Base-by-base conservation (phyloP, 2,113 vertebrate genomes). In the Lasiurus borealis region DNA sequence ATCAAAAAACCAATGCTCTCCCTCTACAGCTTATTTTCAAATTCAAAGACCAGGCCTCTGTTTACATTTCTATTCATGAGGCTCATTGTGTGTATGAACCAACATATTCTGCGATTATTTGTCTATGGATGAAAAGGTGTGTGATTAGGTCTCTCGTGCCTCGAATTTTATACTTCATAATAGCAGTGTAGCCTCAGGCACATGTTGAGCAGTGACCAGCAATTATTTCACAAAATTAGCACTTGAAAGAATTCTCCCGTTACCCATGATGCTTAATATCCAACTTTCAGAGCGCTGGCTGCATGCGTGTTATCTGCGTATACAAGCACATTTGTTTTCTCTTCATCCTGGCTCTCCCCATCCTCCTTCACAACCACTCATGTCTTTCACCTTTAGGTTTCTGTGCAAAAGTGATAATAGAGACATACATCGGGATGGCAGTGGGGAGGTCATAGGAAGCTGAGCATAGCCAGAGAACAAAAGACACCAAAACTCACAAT, bases 191-290 rank as follows among this genome's bases (percentile, higher is more conserved):
- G 88, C 46, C 59, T 81, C 52, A 81, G 64, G 81, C 71, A 94
- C 6, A 52, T 6, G 10, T 50, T 71, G 50, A 88, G 59, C 76
- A 73, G 48, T 57, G 77, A 89, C 92, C 85, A 72, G 23, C 40
- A 68, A 95, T 87, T 72, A 69, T 81, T 77, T 90, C 78, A 19
- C 44, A 88, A 93, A 76, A 95, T 73, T 52, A 94, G 73, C 31
- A 1, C 54, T 57, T 94, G 40, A 82, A 86, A 94, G 66, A 85
- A 54, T 50, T 44, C 85, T 62, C 29, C 52, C 50, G 19, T 64
- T 72, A 62, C 40, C 1, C 3, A 21, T 52, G 76, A 92, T 40
- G 72, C 62, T 68, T 19, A 62, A 54, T 16, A 19, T 11, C 12
- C 13, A 9, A 52, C 11, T 82, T 10, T 66, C 62, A 84, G 78